phyloP scores from a whole-genome alignment of 2,113 vertebrate genomes.

The Ranitomeya variabilis region DNA sequence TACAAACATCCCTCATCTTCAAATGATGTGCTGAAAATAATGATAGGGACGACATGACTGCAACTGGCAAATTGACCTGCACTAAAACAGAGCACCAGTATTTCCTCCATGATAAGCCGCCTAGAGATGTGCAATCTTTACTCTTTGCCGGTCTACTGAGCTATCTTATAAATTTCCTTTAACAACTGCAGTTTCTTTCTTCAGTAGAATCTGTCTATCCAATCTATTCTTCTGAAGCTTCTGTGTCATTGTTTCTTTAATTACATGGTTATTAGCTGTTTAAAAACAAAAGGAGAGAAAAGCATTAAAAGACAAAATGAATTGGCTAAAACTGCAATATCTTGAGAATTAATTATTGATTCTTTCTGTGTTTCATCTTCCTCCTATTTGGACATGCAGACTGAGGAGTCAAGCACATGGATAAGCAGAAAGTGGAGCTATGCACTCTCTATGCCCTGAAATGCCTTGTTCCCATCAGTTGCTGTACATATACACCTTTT shows the following conservation, averaged over 20 bases:
- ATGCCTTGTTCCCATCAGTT: neutral
- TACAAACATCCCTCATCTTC: constrained; percentile 37
- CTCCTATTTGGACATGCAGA: neutral
- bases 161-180: constrained; percentile 30
- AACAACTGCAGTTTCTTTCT: neutral
- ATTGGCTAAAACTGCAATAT: neutral
- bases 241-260: neutral
- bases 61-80: constrained; percentile 37
- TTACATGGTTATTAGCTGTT: neutral
- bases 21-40: constrained; percentile 38
- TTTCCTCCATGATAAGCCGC: neutral
- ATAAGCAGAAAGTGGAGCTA: neutral
- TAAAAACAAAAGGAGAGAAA: neutral
- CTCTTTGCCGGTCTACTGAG: neutral
- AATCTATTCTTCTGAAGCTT: neutral
- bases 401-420: neutral
- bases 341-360: neutral
- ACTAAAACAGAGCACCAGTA: constrained; percentile 9
- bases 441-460: neutral
- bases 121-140: constrained; percentile 14
- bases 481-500: neutral
- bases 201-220: neutral
- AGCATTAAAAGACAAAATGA: neutral
- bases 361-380: neutral
- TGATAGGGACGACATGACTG: constrained; percentile 26